A percentile compares a stretch with the other conserved stretches of the same genome.
These are phyloP conservation scores for Imbricaverruca yamaguchii DNA, from an alignment of 2,888 invertebrate species.

Conservation along the genomic window DNA sequence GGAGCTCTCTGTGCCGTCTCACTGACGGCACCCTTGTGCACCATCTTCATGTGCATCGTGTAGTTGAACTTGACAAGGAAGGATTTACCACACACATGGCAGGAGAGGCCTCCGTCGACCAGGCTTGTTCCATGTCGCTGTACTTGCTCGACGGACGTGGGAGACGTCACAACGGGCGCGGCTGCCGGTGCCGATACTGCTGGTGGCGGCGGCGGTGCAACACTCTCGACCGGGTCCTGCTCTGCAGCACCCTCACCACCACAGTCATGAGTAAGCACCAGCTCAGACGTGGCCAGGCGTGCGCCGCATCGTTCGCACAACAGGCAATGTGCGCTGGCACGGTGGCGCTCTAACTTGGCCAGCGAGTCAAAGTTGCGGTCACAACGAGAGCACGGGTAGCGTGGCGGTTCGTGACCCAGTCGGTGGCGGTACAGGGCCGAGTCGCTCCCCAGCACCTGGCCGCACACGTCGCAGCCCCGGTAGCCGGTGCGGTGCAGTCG, in stretches of 20 bases:
- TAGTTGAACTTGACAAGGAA: background rate
- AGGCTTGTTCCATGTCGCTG: too few relatives aligned
- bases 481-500: constrained; percentile 15
- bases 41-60: constrained; percentile 5
- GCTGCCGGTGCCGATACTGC: background rate
- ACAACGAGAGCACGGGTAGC: background rate
- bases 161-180: background rate
- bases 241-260: background rate
- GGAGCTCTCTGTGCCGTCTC: background rate
- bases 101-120: background rate
- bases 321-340: background rate
- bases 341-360: constrained; percentile 9
- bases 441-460: background rate
- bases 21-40: background rate
- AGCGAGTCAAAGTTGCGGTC: background rate
- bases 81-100: background rate
- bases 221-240: background rate
- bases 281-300: background rate
- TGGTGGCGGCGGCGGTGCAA: background rate
- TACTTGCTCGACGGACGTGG: background rate
- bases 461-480: constrained; percentile 15
- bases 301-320: background rate
- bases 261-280: background rate
- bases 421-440: constrained; percentile 10
- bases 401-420: constrained; percentile 5